Conservation (phyloP, 2,888 invertebrate species). For the Limenitis camilla region DNA sequence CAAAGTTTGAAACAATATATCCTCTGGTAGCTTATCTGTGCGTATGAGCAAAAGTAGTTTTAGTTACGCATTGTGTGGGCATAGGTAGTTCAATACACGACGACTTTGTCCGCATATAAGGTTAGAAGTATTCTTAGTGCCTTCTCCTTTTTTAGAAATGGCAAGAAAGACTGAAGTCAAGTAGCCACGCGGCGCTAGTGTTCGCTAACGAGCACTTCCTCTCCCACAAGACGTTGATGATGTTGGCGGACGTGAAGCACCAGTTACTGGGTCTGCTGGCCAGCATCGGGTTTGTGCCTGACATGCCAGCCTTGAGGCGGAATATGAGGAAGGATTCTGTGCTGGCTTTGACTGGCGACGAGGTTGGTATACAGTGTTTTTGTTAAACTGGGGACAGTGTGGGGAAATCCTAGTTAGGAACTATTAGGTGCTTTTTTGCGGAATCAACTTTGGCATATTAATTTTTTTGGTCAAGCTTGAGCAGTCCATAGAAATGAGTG, state of each 20-base stretch:
- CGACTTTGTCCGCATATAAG: background rate
- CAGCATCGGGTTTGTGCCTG: constrained; percentile 85
- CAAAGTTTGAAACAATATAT: too few species aligned
- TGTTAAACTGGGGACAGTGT: too few species aligned
- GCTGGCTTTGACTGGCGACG: constrained; percentile 76
- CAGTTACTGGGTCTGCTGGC: constrained; percentile 84
- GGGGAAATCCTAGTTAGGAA: too few species aligned
- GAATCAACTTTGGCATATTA: too few species aligned
- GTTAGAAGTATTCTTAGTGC: background rate
- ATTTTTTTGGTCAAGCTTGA: too few species aligned
- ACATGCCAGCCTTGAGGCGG: constrained; percentile 71
- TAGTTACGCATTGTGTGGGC: too few species aligned
- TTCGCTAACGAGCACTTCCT: constrained; percentile 91
- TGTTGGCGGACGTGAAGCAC: constrained; percentile 90
- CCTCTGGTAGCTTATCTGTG: too few species aligned
- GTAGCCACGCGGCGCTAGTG: constrained; percentile 80
- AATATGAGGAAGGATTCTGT: constrained; percentile 78
- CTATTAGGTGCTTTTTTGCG: too few species aligned
- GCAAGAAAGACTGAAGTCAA: constrained; percentile 80
- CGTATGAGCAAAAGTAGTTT: too few species aligned
- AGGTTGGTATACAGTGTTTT: too few species aligned
- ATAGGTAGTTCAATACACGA: too few species aligned
- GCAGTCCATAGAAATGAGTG: too few species aligned
- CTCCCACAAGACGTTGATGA: constrained; percentile 86
- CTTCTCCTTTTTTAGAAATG: constrained; percentile 77